These are phyloP conservation scores for Oscheius sp. DNA, from an alignment of 2,888 invertebrate species.

Conservation along the genomic window DNA sequence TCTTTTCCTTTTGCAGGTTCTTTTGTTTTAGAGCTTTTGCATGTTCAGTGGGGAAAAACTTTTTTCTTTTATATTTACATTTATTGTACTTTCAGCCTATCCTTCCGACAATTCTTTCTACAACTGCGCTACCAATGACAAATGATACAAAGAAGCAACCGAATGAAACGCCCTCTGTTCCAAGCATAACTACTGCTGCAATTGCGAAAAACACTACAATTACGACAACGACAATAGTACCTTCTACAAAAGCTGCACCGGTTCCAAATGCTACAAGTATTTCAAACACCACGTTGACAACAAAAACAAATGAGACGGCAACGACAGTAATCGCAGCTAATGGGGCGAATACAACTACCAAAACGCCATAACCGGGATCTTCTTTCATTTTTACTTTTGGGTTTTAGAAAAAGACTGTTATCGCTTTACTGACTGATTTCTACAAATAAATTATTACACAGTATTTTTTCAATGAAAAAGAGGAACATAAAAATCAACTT, in stretches of 20 bases:
- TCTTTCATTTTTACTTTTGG: background rate
- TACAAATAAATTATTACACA: background rate
- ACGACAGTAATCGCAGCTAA: background rate
- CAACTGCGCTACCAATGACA: background rate
- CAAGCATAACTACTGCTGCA: background rate
- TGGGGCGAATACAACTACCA: background rate
- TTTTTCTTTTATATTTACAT: background rate
- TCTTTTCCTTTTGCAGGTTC: background rate
- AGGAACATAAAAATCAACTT: too few species aligned
- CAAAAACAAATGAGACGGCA: background rate
- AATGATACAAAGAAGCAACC: background rate
- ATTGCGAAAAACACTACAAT: too few species aligned
- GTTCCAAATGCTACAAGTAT: background rate
- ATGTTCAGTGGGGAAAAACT: background rate
- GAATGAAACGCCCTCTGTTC: background rate
- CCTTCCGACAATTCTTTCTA: background rate
- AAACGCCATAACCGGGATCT: background rate
- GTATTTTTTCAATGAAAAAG: background rate
- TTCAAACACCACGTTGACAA: background rate
- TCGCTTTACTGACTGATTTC: background rate
- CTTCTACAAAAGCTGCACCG: background rate
- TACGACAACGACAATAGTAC: background rate
- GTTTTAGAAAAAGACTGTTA: background rate
- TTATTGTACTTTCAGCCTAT: slow-evolving; percentile 3
- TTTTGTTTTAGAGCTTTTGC: background rate